Evolutionary conservation across 1,140 invertebrate species (phyloP).

Genomic region (Gryllus bimaculatus): DNA sequence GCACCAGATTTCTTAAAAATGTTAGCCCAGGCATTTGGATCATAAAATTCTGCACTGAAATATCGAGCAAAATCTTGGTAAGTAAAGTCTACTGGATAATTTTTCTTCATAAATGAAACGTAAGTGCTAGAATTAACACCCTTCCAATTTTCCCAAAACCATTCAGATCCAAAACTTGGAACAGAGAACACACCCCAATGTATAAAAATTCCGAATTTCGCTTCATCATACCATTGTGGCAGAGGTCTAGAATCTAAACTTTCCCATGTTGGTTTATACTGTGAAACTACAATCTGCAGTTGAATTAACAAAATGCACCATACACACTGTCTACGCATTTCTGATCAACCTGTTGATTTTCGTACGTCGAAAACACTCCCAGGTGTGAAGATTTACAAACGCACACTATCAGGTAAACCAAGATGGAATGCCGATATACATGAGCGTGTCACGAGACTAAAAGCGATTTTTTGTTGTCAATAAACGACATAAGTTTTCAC

Average conservation of each 20-base stretch:
- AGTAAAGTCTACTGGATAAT: slow-evolving; percentile 65
- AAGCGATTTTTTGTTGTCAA: too few species aligned
- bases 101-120: slow-evolving; percentile 57
- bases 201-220: slow-evolving; percentile 85
- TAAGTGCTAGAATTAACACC: slow-evolving; percentile 33
- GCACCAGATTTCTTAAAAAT: slow-evolving; percentile 67
- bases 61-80: slow-evolving; percentile 79
- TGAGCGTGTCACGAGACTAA: too few species aligned
- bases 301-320: background rate
- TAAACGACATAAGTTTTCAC: too few species aligned
- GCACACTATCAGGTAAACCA: too few species aligned
- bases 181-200: slow-evolving; percentile 92
- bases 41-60: slow-evolving; percentile 75
- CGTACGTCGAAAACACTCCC: too few species aligned
- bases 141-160: slow-evolving; percentile 79
- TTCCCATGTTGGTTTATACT: slow-evolving; percentile 62
- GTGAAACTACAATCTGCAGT: background rate
- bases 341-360: too few species aligned
- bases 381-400: too few species aligned
- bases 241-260: slow-evolving; percentile 74
- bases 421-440: too few species aligned
- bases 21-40: slow-evolving; percentile 64
- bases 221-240: slow-evolving; percentile 80
- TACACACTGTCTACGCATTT: too few species aligned
- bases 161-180: slow-evolving; percentile 72